phyloP scores from a whole-genome alignment of 2,797 vertebrate genomes.

The Petrocephalus sullivani region DNA sequence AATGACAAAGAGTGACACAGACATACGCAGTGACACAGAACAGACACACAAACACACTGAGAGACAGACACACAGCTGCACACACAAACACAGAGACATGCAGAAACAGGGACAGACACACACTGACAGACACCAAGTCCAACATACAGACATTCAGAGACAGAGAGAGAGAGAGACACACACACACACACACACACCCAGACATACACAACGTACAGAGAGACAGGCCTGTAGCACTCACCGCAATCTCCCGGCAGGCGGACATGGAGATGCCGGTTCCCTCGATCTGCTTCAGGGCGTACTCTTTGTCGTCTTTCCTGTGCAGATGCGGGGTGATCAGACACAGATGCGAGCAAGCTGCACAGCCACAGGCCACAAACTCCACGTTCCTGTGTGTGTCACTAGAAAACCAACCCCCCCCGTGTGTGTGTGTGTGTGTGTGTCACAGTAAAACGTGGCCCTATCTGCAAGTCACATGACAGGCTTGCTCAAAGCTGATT shows the following conservation, averaged over 20 bases:
- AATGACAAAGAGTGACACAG: neutral
- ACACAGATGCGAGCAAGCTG: slow-evolving; percentile 31
- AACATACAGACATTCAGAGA: neutral
- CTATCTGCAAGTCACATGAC: neutral
- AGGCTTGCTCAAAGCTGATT: neutral
- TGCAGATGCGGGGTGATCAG: slow-evolving; percentile 24
- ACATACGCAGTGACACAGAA: neutral
- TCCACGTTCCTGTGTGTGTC: neutral
- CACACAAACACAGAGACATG: neutral
- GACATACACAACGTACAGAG: neutral
- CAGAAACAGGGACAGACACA: slow-evolving; percentile 8
- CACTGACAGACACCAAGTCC: slow-evolving; percentile 7
- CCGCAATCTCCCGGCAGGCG: slow-evolving; percentile 99
- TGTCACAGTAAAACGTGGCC: neutral
- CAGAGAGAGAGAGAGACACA: slow-evolving; percentile 19
- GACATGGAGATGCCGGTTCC: slow-evolving; percentile 99
- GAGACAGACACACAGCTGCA: neutral
- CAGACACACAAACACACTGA: neutral
- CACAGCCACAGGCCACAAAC: neutral
- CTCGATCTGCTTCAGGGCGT: slow-evolving; percentile 99
- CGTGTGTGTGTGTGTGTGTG: neutral
- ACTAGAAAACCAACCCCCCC: neutral
- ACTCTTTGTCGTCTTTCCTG: slow-evolving; percentile 99
- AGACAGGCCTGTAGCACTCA: slow-evolving; percentile 61
- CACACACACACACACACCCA: neutral